phyloP scores from a whole-genome alignment of 2,888 invertebrate species.

The Drosophila yooni region DNA sequence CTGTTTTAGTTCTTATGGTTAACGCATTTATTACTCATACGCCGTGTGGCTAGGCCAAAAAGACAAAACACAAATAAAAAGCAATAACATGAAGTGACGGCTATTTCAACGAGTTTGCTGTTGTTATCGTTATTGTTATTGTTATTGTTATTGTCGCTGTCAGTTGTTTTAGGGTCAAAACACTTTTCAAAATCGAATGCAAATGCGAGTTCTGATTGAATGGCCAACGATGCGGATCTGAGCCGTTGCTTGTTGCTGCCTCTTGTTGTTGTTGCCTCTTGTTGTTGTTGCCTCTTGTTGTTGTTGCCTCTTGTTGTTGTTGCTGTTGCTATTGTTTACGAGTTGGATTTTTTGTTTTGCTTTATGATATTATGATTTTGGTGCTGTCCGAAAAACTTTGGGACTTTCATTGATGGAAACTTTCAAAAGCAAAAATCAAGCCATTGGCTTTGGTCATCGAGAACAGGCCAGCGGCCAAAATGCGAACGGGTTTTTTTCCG shows the following conservation, averaged over 20 bases:
- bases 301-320: neutral
- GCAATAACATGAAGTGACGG: conserved; percentile 19
- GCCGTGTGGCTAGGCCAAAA: conserved; percentile 45
- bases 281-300: neutral
- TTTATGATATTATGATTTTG: conserved; percentile 43
- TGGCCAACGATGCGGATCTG: conserved; percentile 63
- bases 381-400: conserved; percentile 18
- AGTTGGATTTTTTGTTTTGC: conserved; percentile 21
- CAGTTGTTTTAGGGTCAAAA: conserved; percentile 67
- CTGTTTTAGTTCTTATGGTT: conserved; percentile 41
- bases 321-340: conserved; percentile 28
- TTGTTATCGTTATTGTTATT: conserved; percentile 9
- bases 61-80: conserved; percentile 1
- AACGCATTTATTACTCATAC: conserved; percentile 69
- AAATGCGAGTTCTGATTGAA: conserved; percentile 53
- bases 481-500: conserved; percentile 62
- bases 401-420: conserved; percentile 79
- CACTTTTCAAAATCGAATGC: conserved; percentile 60
- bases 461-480: conserved; percentile 58
- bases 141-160: conserved; percentile 13
- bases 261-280: neutral
- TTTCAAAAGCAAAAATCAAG: conserved; percentile 62
- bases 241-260: conserved; percentile 9
- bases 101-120: conserved; percentile 13
- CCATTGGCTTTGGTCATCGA: conserved; percentile 53